Base-by-base conservation (phyloP, 2,113 vertebrate species). In the Pteruthius melanotis region DNA sequence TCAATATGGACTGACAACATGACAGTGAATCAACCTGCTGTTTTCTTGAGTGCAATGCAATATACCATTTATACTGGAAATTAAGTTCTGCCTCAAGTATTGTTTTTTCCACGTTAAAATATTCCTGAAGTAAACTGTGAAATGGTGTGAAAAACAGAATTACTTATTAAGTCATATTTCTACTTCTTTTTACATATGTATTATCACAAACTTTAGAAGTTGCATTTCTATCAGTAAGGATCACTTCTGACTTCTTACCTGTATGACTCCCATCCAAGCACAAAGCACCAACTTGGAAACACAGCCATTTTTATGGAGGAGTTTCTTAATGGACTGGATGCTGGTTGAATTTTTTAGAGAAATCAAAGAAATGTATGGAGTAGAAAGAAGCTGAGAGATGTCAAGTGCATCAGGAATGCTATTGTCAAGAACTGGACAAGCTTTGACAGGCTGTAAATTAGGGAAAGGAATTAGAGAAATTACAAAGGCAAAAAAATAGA, bases 11-110 rank as follows among this genome's bases (percentile, higher is more conserved):
- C 75, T 95, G 91, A 97, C 97, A 97, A 56, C 89, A 90, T 23
- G 82, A 75, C 72, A 90, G 35, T 94, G 94, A 97, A 84, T 98
- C 95, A 97, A 49, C 89, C 72, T 87, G 95, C 72, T 91, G 69
- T 95, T 97, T 94, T 82, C 70, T 94, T 81, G 74, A 96, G 94
- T 94, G 83, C 71, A 96, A 15, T 92, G 63, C 72, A 79, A 33
- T 47, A 45, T 45, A 81, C 69, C 13, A 47, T 87, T 94, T 96
- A 53, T 61, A 89, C 28, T 59, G 68, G 83, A 95, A 95, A 87
- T 69, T 35, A 75, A 35, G 9, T 65, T 65, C 87, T 97, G 20
- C 74, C 81, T 92, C 49, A 47, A 47, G 26, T 97, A 57, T 90
- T 94, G 31, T 81, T 96, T 92, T 86, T 42, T 27, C 35, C 26